Evolutionary conservation across 1,140 invertebrate species (phyloP).

Genomic region (Bombus consobrinus): DNA sequence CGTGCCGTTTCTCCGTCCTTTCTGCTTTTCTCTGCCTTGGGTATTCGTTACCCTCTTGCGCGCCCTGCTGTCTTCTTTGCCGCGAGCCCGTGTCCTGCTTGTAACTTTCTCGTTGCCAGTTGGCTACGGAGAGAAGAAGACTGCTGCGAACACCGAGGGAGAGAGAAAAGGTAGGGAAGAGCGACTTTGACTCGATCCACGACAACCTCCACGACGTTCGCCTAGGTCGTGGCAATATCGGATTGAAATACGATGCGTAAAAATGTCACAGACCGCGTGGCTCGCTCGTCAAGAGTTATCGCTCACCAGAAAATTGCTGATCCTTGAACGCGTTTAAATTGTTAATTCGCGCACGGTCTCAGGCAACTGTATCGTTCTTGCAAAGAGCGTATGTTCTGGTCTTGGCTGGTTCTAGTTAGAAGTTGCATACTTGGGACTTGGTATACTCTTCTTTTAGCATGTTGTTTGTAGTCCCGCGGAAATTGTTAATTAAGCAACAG

Average conservation of each 20-base stretch:
- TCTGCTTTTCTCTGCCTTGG: too few species aligned
- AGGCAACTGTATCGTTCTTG: not conserved
- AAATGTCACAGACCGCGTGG: not conserved
- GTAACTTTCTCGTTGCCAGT: constrained; percentile 65
- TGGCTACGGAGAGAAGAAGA: not conserved
- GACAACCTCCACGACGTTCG: not conserved
- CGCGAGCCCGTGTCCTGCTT: constrained; percentile 43
- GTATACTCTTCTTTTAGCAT: not conserved
- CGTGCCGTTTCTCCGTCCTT: not conserved
- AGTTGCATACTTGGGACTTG: not conserved
- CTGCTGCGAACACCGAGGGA: not conserved
- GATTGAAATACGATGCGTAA: not conserved
- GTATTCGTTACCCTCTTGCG: constrained; percentile 1
- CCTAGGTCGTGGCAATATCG: not conserved
- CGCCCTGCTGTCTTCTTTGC: constrained; percentile 17
- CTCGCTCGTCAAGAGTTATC: not conserved
- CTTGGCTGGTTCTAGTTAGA: not conserved
- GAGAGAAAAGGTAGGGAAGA: not conserved
- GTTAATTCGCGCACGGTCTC: not conserved
- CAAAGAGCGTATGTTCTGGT: too few species aligned
- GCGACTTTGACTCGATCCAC: constrained; percentile 10
- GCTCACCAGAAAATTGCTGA: not conserved
- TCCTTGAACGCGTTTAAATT: not conserved
- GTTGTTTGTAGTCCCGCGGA: not conserved
- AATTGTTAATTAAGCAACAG: constrained; percentile 21